Evolutionary conservation across 2,797 vertebrate genomes (phyloP), one percentile per base, ranked within the genome.

Genomic region (Hypotaenidia philippensis): DNA sequence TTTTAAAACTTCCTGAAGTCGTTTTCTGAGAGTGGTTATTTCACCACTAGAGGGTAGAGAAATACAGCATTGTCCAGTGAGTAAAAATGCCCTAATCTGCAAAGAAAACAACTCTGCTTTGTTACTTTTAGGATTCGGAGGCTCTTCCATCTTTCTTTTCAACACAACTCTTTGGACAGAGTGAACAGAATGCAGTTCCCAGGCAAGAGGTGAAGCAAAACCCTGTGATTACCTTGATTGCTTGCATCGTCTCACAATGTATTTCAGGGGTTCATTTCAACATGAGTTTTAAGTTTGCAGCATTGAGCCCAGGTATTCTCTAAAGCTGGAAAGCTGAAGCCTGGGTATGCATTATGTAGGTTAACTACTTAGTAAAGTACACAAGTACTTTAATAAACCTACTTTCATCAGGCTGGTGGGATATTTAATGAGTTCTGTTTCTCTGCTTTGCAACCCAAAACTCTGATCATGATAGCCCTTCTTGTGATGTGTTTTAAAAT

Each of bases 41-140:
- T 90, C 57, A 74, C 97, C 97, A 95, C 96, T 95, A 97, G 97
- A 96, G 93, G 97, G 96, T 17, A 90, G 87, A 89, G 38, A 90
- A 86, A 72, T 25, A 94, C 81, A 93, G 26, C 41, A 13, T 25
- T 89, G n/a, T 4, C 22, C 29, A 80, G 18, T n/a, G 49, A 84
- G 75, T 26, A n/a, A 47, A 87, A 90, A 38, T 27, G 16, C 16
- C 14, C 9, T 34, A 9, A 34, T 32, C 27, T 55, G 8, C 16
- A 70, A 18, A 31, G 63, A 36, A 47, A 76, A 26, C 19, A 84
- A 49, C 20, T 50, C 49, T 18, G 6, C 26, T 80, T 50, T 2
- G 3, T 27, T 68, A 13, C 7, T 77, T 23, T 61, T 76, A 53
- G 26, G 22, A 36, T 36, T 11, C 38, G 57, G 38, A 50, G 60